Conservation (phyloP, 2,888 invertebrate species). For the Drosophila mercatorum region DNA sequence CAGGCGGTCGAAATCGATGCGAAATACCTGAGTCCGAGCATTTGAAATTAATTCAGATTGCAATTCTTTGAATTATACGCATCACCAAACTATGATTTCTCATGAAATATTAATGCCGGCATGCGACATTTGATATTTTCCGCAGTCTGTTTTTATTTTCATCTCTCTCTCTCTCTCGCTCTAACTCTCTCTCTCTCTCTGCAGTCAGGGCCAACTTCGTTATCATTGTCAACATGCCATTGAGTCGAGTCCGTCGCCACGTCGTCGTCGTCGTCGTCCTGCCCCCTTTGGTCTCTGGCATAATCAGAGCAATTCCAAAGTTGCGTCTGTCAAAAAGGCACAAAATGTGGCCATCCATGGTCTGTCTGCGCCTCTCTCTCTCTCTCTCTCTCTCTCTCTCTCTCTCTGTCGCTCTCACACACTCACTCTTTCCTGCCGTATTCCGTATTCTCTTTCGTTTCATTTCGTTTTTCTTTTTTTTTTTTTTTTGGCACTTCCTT, state of each 20-base stretch:
- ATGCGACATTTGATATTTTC: conserved; percentile 76
- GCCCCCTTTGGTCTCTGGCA: conserved; percentile 34
- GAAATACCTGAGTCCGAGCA: conserved; percentile 45
- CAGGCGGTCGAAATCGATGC: conserved; percentile 26
- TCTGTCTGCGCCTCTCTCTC: conserved; percentile 30
- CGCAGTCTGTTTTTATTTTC: conserved; percentile 43
- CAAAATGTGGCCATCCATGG: conserved; percentile 65
- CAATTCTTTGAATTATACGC: conserved; percentile 79
- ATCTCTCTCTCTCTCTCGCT: background rate
- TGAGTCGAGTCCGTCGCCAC: conserved; percentile 55
- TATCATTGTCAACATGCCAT: conserved; percentile 78
- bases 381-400: background rate
- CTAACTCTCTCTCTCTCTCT: background rate
- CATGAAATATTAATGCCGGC: conserved; percentile 75
- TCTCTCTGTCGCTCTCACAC: background rate
- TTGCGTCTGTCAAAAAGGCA: conserved; percentile 75
- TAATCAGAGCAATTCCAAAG: conserved; percentile 75
- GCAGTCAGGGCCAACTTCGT: conserved; percentile 72
- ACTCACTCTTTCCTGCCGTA: conserved; percentile 15
- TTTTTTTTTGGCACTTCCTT: conserved; percentile 59
- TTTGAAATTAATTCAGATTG: conserved; percentile 74
- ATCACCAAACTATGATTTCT: conserved; percentile 78
- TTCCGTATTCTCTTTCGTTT: conserved; percentile 6
- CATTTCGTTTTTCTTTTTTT: background rate
- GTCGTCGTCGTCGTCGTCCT: conserved; percentile 19